These are phyloP conservation scores for Scopus umbretta DNA, from an alignment of 2,113 vertebrate species.

Conservation along the genomic window DNA sequence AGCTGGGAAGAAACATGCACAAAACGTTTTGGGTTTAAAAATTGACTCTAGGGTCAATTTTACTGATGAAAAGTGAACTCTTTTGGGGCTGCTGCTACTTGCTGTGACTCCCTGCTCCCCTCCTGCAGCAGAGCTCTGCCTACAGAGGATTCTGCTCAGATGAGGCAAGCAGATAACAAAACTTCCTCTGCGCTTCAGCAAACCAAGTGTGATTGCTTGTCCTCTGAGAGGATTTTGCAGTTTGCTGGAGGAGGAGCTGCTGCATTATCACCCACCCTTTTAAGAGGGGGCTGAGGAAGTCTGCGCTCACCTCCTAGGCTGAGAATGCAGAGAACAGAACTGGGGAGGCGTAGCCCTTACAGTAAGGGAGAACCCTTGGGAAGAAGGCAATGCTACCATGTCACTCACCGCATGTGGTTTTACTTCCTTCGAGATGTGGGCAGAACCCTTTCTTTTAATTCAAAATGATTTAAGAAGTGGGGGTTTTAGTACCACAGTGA, in stretches of 20 bases:
- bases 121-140: not conserved
- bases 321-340: not conserved
- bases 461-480: not conserved
- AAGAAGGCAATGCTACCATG: not conserved
- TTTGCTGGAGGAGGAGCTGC: not conserved
- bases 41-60: not conserved
- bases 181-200: not conserved
- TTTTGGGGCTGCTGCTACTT: not conserved
- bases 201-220: accelerated
- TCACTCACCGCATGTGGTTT: accelerated
- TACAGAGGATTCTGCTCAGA: not conserved
- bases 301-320: accelerated
- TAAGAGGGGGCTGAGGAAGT: not conserved
- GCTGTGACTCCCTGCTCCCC: not conserved
- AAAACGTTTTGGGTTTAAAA: too few species aligned
- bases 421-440: not conserved
- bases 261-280: not conserved
- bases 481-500: accelerated
- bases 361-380: not conserved
- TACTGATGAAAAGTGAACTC: not conserved
- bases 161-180: not conserved
- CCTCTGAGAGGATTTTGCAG: not conserved
- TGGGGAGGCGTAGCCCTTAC: too few species aligned
- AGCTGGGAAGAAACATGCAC: not conserved
- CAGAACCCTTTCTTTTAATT: not conserved